Conservation (phyloP, 1,140 invertebrate genomes). For the Drosophila bocki region DNA sequence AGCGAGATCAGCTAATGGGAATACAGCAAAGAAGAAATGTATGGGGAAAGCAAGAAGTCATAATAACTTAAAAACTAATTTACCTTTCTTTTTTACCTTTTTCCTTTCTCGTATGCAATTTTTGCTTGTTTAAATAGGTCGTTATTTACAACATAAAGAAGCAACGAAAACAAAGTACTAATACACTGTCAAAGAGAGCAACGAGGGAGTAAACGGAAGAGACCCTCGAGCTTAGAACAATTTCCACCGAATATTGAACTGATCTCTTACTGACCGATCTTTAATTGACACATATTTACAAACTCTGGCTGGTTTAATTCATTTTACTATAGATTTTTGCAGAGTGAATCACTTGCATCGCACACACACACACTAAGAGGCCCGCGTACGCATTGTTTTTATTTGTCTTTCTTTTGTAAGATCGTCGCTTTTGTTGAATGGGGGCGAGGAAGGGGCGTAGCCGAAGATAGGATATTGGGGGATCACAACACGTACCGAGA, state of each 20-base stretch:
- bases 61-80: slow-evolving; percentile 31
- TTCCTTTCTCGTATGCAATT: slow-evolving; percentile 30
- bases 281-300: slow-evolving; percentile 29
- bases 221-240: neutral
- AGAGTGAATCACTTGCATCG: slow-evolving; percentile 37
- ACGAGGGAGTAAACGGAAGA: neutral
- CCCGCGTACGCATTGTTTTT: slow-evolving; percentile 20
- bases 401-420: neutral
- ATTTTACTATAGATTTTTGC: slow-evolving; percentile 17
- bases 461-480: neutral
- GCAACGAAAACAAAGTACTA: slow-evolving; percentile 18
- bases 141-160: slow-evolving; percentile 17
- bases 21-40: neutral
- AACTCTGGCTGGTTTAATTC: slow-evolving; percentile 3
- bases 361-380: slow-evolving; percentile 13
- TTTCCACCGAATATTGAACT: slow-evolving; percentile 28
- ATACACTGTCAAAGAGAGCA: neutral
- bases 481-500: neutral
- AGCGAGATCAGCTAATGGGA: slow-evolving; percentile 1
- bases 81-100: slow-evolving; percentile 69
- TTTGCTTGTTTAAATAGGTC: slow-evolving; percentile 11
- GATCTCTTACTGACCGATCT: neutral
- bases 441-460: neutral
- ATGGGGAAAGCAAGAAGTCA: slow-evolving; percentile 5
- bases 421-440: neutral